Conservation (phyloP, 2,888 invertebrate genomes). For the Brachyptera putata region DNA sequence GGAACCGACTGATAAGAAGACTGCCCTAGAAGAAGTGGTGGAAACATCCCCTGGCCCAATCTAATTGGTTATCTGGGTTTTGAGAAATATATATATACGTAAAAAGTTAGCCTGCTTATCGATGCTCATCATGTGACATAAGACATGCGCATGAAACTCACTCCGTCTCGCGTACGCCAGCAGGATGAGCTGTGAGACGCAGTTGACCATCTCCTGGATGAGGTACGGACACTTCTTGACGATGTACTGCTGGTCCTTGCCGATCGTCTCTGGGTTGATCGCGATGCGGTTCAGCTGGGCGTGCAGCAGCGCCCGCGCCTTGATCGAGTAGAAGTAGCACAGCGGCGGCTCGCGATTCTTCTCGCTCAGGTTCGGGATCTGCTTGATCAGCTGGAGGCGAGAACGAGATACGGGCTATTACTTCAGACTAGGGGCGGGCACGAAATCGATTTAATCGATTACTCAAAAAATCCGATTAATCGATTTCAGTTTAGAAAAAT, state of each 20-base stretch:
- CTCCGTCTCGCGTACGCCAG: constrained; percentile 85
- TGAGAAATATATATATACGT: too few species aligned
- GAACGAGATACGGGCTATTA: constrained; percentile 29
- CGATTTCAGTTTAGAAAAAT: too few species aligned
- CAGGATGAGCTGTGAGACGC: constrained; percentile 89
- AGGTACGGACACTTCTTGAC: constrained; percentile 90
- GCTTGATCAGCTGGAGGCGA: constrained; percentile 79
- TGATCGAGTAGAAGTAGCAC: constrained; percentile 87
- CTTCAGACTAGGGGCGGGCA: too few species aligned
- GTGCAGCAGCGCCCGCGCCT: constrained; percentile 88
- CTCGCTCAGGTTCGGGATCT: constrained; percentile 86
- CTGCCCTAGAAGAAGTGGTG: too few species aligned
- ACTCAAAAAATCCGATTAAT: too few species aligned
- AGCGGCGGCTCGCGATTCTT: constrained; percentile 95
- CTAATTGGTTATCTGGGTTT: too few species aligned
- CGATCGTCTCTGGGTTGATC: constrained; percentile 71
- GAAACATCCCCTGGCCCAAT: too few species aligned
- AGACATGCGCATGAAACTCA: constrained; percentile 50
- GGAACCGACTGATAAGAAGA: too few species aligned
- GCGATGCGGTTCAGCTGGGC: constrained; percentile 87
- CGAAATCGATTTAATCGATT: too few species aligned
- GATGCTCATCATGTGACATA: too few species aligned
- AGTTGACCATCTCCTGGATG: constrained; percentile 95
- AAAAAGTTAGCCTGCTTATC: too few species aligned
- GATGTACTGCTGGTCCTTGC: constrained; percentile 77